phyloP scores from a whole-genome alignment of 37 sponge, comb jelly and placozoan species.

The Geodia barretti region DNA sequence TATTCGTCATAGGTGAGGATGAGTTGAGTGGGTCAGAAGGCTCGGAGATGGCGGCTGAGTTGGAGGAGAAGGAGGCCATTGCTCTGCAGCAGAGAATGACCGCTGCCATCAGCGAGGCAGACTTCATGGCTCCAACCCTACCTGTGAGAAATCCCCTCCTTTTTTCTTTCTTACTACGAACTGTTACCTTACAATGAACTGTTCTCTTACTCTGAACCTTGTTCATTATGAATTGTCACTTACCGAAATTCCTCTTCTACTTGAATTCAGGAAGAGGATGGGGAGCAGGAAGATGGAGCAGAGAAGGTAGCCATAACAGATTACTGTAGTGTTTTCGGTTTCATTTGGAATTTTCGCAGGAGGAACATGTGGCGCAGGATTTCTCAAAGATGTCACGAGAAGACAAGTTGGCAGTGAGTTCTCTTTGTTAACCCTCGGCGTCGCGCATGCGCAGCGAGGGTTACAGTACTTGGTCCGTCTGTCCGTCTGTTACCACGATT shows the following conservation, averaged over 20 bases:
- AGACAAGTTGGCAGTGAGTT: constrained; percentile 43
- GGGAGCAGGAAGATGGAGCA: background rate
- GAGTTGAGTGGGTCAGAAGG: constrained; percentile 48
- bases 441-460: no score
- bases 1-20: constrained; percentile 66
- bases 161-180: background rate
- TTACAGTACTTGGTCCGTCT: background rate
- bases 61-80: constrained; percentile 86
- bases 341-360: no score
- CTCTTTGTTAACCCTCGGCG: background rate
- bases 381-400: constrained; percentile 46
- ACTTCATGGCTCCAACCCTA: constrained; percentile 55
- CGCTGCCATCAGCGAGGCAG: constrained; percentile 51
- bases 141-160: constrained; percentile 3
- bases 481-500: background rate
- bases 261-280: background rate
- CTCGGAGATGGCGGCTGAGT: constrained; percentile 58
- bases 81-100: constrained; percentile 75
- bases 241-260: no score
- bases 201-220: no score
- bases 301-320: background rate
- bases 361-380: constrained; percentile 18
- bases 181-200: no score
- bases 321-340: no score
- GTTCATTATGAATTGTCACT: no score